phyloP scores from a whole-genome alignment of 2,888 invertebrate genomes.

The Beris chalybata region DNA sequence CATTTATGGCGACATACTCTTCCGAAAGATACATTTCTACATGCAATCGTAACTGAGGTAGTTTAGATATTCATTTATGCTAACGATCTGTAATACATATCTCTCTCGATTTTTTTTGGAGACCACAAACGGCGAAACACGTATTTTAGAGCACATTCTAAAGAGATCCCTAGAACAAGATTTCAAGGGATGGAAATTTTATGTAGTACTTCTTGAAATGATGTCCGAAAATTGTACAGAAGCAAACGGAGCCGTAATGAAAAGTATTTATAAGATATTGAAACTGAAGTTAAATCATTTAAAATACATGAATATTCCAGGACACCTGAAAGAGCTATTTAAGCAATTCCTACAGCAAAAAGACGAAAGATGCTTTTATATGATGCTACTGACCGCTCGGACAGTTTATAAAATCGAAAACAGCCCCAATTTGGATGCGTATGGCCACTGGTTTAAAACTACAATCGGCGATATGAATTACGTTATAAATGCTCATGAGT shows the following conservation, averaged over 20 bases:
- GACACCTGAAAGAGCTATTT: conserved; percentile 48
- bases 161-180: conserved; percentile 43
- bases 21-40: conserved; percentile 44
- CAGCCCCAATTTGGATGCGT: conserved; percentile 24
- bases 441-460: conserved; percentile 50
- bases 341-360: conserved; percentile 44
- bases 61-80: not conserved
- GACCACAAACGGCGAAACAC: conserved; percentile 40
- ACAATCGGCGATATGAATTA: conserved; percentile 53
- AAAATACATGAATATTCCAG: conserved; percentile 40
- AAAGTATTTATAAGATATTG: conserved; percentile 43
- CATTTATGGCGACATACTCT: conserved; percentile 49
- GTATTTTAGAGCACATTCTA: conserved; percentile 45
- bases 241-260: conserved; percentile 42
- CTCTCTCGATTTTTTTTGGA: not conserved
- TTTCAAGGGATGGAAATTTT: conserved; percentile 52
- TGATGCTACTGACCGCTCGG: conserved; percentile 49
- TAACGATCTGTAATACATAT: not conserved
- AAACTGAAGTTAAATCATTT: not conserved
- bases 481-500: conserved; percentile 45
- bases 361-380: conserved; percentile 43
- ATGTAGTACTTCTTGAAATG: conserved; percentile 48
- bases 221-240: conserved; percentile 41
- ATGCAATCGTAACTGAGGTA: conserved; percentile 16
- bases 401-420: conserved; percentile 39